Base-by-base conservation (phyloP, 2,888 invertebrate species). In the Eristalinus sepulchralis region DNA sequence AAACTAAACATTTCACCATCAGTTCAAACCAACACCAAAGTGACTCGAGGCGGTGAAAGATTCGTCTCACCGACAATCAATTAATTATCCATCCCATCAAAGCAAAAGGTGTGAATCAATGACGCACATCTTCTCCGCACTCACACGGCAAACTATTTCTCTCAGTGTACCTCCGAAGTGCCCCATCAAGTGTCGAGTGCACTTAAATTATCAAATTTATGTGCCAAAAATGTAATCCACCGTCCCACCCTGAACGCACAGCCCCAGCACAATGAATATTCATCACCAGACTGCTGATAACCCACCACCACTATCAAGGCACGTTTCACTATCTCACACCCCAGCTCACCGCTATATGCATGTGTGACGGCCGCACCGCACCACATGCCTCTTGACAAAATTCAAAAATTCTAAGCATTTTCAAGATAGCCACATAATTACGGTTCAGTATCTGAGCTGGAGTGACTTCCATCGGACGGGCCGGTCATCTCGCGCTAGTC, bases 361-460 rank as follows among this genome's bases (percentile, higher is more conserved):
- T 81, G 67, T 67, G 60, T 34, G 31, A 27, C 17, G n/a, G 20
- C 22, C 20, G 22, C 34, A 20, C 22, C 20, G 22, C 34, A 20
- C 27, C 53, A 33, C 33, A n/a, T 53, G 31, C 70, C 62, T 9
- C 36, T 64, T 53, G 60, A 75, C 60, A 62, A 62, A 77, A 55
- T 47, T 63, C 22, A 73, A 81, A 86, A 68, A 53, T 72, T 55
- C 47, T 70, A 86, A 86, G 75, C 60, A 24, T 75, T 79, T 71
- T 59, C 24, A 59, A 86, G 86, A 86, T 83, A 86, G 79, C 83
- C 75, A 57, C 70, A 67, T 73, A 83, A 83, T 83, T 83, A 79
- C 70, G 27, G 60, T 72, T 79, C 71, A 83, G 86, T 86, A 71
- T 86, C 62, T 78, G 66, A 78, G 82, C 57, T 70, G 22, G 11